Conservation (phyloP, 2,113 vertebrate genomes). For the Callipepla californica region DNA sequence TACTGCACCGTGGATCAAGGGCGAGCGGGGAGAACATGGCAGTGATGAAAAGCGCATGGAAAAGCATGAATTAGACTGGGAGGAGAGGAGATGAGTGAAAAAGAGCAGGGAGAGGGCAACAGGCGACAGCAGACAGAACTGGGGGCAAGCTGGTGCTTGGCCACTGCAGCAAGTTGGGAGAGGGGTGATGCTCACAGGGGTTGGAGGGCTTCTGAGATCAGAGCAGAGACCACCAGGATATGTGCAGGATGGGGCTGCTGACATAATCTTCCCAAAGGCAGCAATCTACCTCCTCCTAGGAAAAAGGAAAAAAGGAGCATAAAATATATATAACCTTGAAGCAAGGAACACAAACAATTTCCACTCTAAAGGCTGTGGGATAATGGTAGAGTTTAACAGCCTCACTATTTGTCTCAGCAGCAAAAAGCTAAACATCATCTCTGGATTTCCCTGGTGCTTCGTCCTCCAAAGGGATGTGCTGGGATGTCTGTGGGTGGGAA, state of each 20-base stretch:
- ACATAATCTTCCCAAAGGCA: no score
- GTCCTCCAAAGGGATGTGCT: neutral
- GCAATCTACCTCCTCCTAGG: neutral
- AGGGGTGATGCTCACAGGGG: neutral
- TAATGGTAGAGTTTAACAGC: neutral
- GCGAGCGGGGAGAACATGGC: neutral
- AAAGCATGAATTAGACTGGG: accelerated
- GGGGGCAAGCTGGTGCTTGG: accelerated
- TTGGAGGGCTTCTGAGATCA: neutral
- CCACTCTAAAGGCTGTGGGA: neutral
- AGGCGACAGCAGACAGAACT: neutral
- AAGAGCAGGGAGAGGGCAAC: neutral
- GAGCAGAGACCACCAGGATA: neutral
- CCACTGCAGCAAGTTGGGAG: neutral
- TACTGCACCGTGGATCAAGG: neutral
- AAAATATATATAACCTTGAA: neutral
- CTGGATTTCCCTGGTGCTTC: neutral
- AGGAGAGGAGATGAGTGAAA: neutral
- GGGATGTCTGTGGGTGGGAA: neutral
- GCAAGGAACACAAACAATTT: neutral
- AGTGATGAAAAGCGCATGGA: neutral
- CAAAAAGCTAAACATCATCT: neutral
- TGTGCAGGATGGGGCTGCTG: neutral
- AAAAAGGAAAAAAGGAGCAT: neutral
- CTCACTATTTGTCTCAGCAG: neutral